These are phyloP conservation scores for Alaudala cheleensis DNA, from an alignment of 2,113 vertebrate species.

Conservation along the genomic window DNA sequence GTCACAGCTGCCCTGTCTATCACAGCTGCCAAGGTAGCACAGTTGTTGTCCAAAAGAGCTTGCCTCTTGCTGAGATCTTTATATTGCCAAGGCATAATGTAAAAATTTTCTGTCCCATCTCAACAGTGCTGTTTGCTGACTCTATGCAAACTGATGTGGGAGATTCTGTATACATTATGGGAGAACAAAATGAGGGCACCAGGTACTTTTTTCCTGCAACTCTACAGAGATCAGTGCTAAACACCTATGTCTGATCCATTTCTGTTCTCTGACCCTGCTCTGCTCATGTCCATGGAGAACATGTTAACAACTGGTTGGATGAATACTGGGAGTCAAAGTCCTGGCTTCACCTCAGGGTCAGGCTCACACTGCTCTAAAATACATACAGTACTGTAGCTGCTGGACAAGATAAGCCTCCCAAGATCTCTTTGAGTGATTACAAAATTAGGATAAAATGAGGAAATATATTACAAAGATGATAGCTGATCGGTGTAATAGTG, in stretches of 20 bases:
- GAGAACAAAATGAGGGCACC: neutral
- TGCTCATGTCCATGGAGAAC: neutral
- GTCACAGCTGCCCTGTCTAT: neutral
- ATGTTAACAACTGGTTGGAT: neutral
- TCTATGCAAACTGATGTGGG: neutral
- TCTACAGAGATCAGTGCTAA: neutral
- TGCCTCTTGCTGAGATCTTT: neutral
- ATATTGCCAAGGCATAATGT: neutral
- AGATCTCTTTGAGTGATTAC: neutral
- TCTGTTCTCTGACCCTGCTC: neutral
- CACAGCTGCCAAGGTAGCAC: neutral
- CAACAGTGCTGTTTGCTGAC: neutral
- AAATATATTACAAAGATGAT: conserved; percentile 13
- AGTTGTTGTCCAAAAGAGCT: neutral
- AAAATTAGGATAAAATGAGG: conserved; percentile 10
- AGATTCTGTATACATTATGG: neutral
- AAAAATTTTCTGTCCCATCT: neutral
- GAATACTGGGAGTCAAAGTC: neutral
- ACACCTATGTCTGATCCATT: neutral
- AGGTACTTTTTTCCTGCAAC: neutral
- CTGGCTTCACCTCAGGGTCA: neutral
- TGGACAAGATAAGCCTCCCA: neutral
- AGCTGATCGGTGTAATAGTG: neutral
- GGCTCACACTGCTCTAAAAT: neutral
- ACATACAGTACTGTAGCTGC: neutral